A percentile compares a stretch with the other conserved stretches of the same genome.
phyloP scores from a whole-genome alignment of 1,140 invertebrate species.

The Camponotus pennsylvanicus region DNA sequence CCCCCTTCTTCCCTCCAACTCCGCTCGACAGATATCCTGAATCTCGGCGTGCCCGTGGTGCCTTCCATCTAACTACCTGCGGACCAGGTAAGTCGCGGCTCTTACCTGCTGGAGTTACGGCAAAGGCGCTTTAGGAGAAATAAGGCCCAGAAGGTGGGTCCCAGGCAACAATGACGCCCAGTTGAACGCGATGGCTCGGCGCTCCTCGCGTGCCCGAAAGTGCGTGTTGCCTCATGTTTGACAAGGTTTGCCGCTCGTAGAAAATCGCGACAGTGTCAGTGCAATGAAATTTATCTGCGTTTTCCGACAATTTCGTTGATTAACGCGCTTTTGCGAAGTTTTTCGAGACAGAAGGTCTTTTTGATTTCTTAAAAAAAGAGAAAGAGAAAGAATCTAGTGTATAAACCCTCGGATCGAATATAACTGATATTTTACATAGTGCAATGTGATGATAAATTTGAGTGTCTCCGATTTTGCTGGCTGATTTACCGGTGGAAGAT shows the following conservation, averaged over 20 bases:
- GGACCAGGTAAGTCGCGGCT: constrained; percentile 63
- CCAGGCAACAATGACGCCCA: constrained; percentile 84
- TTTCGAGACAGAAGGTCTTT: neutral
- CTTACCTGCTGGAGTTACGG: constrained; percentile 75
- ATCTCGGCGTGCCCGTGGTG: constrained; percentile 61
- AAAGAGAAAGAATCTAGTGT: neutral
- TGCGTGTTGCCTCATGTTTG: constrained; percentile 30
- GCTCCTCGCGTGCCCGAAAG: constrained; percentile 62
- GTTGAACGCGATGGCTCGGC: constrained; percentile 79
- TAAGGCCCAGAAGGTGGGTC: constrained; percentile 78
- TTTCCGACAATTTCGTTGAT: neutral
- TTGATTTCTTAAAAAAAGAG: too few relatives aligned
- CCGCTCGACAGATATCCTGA: constrained; percentile 70
- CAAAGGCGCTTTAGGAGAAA: constrained; percentile 81
- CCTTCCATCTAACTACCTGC: constrained; percentile 78
- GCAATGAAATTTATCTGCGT: too few relatives aligned
- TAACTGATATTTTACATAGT: neutral
- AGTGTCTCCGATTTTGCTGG: neutral
- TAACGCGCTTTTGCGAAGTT: constrained; percentile 26
- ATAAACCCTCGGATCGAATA: neutral
- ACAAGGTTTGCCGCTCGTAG: neutral
- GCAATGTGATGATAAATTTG: constrained; percentile 6
- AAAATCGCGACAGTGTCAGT: constrained; percentile 22
- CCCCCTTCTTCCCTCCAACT: constrained; percentile 57
- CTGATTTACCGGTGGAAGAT: constrained; percentile 73